Percentiles rank a stretch among this genome's conserved stretches.
Conservation (phyloP, 2,888 invertebrate genomes). For the Eupithecia pulchellata region DNA sequence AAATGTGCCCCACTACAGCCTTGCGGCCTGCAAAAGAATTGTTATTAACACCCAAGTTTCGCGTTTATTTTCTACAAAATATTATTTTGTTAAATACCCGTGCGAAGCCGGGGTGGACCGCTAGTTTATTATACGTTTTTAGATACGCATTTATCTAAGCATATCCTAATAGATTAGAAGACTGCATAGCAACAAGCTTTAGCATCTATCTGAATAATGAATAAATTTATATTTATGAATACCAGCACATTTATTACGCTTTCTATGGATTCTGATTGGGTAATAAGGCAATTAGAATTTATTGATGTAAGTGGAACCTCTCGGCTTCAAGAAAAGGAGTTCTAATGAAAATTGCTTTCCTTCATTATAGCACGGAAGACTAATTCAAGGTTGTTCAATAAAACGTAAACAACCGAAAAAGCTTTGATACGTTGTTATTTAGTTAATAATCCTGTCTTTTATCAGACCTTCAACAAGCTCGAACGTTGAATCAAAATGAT, state of each 20-base stretch:
- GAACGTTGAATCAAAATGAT: background rate
- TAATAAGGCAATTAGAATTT: slow-evolving; percentile 33
- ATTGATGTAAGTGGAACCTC: slow-evolving; percentile 22
- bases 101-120: too few relatives aligned
- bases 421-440: background rate
- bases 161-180: background rate
- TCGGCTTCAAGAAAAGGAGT: slow-evolving; percentile 26
- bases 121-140: background rate
- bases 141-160: background rate
- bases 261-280: slow-evolving; percentile 39
- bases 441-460: background rate
- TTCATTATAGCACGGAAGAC: slow-evolving; percentile 20
- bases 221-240: slow-evolving; percentile 31
- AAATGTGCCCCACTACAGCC: background rate
- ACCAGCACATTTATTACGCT: slow-evolving; percentile 32
- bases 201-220: slow-evolving; percentile 35
- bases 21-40: background rate
- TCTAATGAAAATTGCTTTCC: slow-evolving; percentile 35
- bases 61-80: background rate
- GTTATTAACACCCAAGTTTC: background rate
- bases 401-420: background rate
- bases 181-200: slow-evolving; percentile 10
- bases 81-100: too few relatives aligned
- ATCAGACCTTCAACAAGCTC: background rate
- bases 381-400: background rate